Base-by-base conservation (phyloP, 2,888 invertebrate genomes). In the Ptycholaimellus sp. region DNA sequence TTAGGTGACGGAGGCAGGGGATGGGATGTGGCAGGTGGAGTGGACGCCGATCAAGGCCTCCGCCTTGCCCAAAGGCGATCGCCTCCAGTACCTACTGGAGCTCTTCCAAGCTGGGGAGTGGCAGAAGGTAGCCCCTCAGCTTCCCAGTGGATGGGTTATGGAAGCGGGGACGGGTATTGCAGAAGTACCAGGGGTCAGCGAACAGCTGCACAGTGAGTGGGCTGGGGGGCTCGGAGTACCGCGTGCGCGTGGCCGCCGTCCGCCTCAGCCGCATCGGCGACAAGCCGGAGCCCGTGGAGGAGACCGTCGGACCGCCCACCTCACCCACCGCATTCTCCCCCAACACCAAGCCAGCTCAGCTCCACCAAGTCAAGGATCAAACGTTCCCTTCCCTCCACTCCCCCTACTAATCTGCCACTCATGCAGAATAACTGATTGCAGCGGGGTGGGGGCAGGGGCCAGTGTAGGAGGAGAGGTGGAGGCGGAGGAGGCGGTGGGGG, bases 221-320 rank as follows among this genome's bases (percentile, higher is more conserved):
- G 55, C 67, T 81, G 56, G 72, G 72, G 36, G 75, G 75, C 50
- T 69, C 69, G 38, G 74, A 76, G 56, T 80, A 80, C 44, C 63
- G 65, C 50, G 71, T 75, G 50, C 71, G 80, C 38, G 77, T 81
- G 44, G 73, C 74, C 62, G 73, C 74, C 21, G 70, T 79, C 50
- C 70, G 81, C 33, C 59, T 68, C 38, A 65, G 68, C 34, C 20
- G 31, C 33, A 38, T 31, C 35, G 27, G 27, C 16, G 14, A 14
- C 13, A n/a, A n/a, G n/a, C n/a, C n/a, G n/a, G n/a, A n/a, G n/a
- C 18, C 20, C 20, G 27, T 19, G n/a, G 42, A 41, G 30, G 44
- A 44, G 38, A 22, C 36, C 17, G 35, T 37, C 43, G 57, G 51
- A 37, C 38, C 36, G n/a, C 40, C 48, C 3, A 48, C 47, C 19